Evolutionary conservation across 2,797 vertebrate species (phyloP), one percentile per base, ranked within the genome.

Genomic region (Chloroceryle inda): DNA sequence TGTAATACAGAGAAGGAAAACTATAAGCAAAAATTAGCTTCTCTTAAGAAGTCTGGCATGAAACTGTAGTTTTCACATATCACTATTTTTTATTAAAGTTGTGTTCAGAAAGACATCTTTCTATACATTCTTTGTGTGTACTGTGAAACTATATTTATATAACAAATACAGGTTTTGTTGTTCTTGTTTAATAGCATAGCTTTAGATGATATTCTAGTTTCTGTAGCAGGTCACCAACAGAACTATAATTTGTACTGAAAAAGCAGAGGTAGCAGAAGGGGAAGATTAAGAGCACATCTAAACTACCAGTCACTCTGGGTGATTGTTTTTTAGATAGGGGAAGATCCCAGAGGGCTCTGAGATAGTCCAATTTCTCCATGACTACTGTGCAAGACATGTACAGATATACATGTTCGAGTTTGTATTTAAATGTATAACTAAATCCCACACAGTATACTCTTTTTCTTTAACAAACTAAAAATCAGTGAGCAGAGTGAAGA

Each of bases 271-370:
- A 40, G 22, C 10, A 44, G 42, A 88, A 80, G 8, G 31, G 62
- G 31, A 67, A 47, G 12, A 35, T 21, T 40, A 67, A 61, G 49
- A 91, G 12, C 14, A 53, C 11, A 33, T 21, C 23, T 68, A 69
- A 76, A 33, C 18, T 52, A 33, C 13, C 9, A 61, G 7, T 19
- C 21, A 23, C 7, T 44, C 58, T 37, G 18, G 5, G 5, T 77
- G 15, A 5, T 12, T 63, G 26, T 0, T 3, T 40, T 49, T 67
- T 61, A 18, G 5, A 3, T 13, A 40, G 31, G 9, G 24, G 22
- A 88, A 81, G n/a, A 49, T 21, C 17, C 20, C 22, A 40, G 22
- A 47, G 18, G 24, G 27, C 6, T 68, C 40, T 49, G 16, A 4
- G 13, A 73, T 8, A 55, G 12, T 27, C n/a, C 17, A 76, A 74